A percentile compares a stretch with the other conserved stretches of the same genome.
Conservation (phyloP, 23 tunicate genomes). For the Phallusia fumigata region DNA sequence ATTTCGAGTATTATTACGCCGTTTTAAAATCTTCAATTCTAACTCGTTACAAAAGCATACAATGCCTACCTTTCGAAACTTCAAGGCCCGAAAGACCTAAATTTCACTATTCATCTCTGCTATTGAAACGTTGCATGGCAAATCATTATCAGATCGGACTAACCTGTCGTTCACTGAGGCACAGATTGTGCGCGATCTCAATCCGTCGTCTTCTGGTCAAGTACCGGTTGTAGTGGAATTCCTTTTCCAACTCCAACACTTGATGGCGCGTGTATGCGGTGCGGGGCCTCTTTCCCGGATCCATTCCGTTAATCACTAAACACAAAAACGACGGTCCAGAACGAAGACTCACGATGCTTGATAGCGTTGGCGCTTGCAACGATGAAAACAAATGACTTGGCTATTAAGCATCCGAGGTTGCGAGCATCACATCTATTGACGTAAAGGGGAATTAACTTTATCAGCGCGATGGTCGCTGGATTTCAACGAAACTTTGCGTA, state of each 20-base stretch:
- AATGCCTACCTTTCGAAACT: too few relatives aligned
- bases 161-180: slow-evolving; percentile 92
- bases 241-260: slow-evolving; percentile 91
- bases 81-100: too few relatives aligned
- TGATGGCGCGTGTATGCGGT: slow-evolving; percentile 97
- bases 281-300: slow-evolving; percentile 79
- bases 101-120: too few relatives aligned
- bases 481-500: neutral
- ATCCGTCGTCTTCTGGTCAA: slow-evolving; percentile 80
- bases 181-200: slow-evolving; percentile 81
- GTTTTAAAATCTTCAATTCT: too few relatives aligned
- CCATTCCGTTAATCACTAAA: slow-evolving; percentile 85
- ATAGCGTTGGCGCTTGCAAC: neutral
- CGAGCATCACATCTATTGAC: neutral
- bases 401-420: neutral
- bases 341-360: neutral
- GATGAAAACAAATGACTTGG: neutral
- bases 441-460: neutral
- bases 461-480: neutral
- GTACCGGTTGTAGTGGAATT: slow-evolving; percentile 88
- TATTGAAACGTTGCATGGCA: too few relatives aligned
- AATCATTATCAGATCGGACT: too few relatives aligned
- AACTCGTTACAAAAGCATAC: too few relatives aligned
- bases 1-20: too few relatives aligned
- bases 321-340: neutral